Base-by-base conservation (phyloP, 2,113 vertebrate genomes). In the Gasterosteus nipponicus region DNA sequence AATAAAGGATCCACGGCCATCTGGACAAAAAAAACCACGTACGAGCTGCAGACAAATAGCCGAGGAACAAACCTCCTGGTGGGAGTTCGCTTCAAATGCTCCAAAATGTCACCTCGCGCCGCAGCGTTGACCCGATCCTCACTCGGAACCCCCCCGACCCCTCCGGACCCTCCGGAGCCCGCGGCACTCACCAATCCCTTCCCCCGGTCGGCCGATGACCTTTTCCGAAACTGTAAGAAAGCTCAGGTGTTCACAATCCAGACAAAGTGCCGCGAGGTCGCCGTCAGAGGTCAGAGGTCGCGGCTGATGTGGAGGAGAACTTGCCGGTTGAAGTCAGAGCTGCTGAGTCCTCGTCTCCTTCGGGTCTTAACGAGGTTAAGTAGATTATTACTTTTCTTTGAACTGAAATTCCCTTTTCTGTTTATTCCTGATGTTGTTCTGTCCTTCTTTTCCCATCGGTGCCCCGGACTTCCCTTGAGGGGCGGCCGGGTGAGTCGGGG, bases 41-140 rank as follows among this genome's bases (percentile, higher is more conserved):
- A 80, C 53, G 76, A 81, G 69, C 57, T 80, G 76, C 78, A 86
- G 86, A 86, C 66, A 91, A 88, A 86, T 82, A 69, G 66, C 73
- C 62, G 47, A 56, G 64, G 46, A 71, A 57, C 71, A 85, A 67
- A 80, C 54, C 31, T 70, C 38, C 0, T 15, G n/a, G 26, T 11
- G 16, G 5, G 1, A 74, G 62, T 67, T 35, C 22, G 67, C 54
- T 38, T 74, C 46, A 64, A 46, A 66, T 29, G 38, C n/a, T 42
- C 38, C 73, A 54, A 70, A 57, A 80, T 42, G 33, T 84, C 83
- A 53, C 62, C 80, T 83, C 81, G 80, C 60, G 15, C 72, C 19
- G 26, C 78, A 29, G 64, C 53, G 69, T 60, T 78, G 75, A 87
- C 81, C 80, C 51, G 47, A 39, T 57, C 51, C 38, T 80, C 22